These are phyloP conservation scores for Arizona elegans DNA, from an alignment of 2,113 vertebrate genomes.

Conservation along the genomic window DNA sequence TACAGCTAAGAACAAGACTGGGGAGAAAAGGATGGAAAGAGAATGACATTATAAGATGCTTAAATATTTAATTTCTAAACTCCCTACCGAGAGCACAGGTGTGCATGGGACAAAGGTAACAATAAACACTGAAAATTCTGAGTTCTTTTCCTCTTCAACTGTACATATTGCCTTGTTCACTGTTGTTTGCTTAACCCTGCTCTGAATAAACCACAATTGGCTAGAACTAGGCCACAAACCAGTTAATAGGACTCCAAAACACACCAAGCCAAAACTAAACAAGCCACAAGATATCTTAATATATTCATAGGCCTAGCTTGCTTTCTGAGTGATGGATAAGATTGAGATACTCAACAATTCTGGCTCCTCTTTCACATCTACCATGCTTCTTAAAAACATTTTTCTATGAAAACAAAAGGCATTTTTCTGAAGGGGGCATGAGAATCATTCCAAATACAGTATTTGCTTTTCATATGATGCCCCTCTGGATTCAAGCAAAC, in stretches of 20 bases:
- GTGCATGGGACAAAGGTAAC: background rate
- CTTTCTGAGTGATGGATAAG: background rate
- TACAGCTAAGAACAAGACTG: conserved; percentile 48
- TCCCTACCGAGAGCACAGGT: background rate
- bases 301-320: background rate
- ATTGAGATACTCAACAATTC: background rate
- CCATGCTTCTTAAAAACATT: background rate
- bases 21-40: conserved; percentile 42
- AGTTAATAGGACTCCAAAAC: background rate
- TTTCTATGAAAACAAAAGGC: background rate
- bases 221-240: background rate
- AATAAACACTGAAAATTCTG: background rate
- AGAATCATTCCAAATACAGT: background rate
- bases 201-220: background rate
- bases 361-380: background rate
- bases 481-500: background rate
- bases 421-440: background rate
- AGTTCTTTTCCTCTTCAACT: background rate
- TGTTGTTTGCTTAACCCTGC: background rate
- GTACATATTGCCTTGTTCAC: background rate
- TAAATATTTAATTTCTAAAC: conserved; percentile 43
- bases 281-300: background rate
- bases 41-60: background rate
- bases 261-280: background rate
- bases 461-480: background rate